Base-by-base conservation (phyloP, 2,797 vertebrate species). In the Oreochromis mossambicus region DNA sequence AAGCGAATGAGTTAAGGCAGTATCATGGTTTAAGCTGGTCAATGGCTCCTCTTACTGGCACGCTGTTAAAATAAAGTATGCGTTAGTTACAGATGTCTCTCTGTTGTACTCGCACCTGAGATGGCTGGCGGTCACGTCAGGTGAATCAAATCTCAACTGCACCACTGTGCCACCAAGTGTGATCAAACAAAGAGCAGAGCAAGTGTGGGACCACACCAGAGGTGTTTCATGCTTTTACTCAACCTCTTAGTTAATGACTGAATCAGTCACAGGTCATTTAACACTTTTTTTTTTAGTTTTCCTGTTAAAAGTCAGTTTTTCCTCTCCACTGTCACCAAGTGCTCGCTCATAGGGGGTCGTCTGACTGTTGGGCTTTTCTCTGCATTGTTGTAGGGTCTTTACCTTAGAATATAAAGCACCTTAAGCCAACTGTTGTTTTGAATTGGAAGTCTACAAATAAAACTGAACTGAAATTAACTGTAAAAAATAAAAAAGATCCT, bases 161-260 rank as follows among this genome's bases (percentile, higher is more conserved):
- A 77, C 80, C 78, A 24, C 34, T 3, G 29, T 77, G 73, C 24
- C 36, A 70, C 56, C 78, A 12, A 24, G 0, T 11, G 51, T 8
- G 34, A 50, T 87, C 43, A 63, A 78, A 75, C 80, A 32, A 66
- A 24, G 26, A 46, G 29, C 55, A 52, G 21, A 54, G 19, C n/a
- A 41, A 52, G 54, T 54, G 19, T 29, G 2, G 32, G 88, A 90
- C 88, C 87, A 88, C 55, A 80, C 84, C 90, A 87, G 80, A 1
- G 46, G 84, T 58, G 87, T 26, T 1, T 12, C 54, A 86, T 70
- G 81, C 41, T 78, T 82, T 55, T 2, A 8, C 56, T 84, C 26
- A 38, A 73, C 9, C 38, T 1, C 7, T 52, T 81, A 24, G 48
- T 36, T 13, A 15, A 52, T 21, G 21, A 15, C 66, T n/a, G 19